Conservation (phyloP, 1,140 invertebrate genomes). For the Eumeta japonica region DNA sequence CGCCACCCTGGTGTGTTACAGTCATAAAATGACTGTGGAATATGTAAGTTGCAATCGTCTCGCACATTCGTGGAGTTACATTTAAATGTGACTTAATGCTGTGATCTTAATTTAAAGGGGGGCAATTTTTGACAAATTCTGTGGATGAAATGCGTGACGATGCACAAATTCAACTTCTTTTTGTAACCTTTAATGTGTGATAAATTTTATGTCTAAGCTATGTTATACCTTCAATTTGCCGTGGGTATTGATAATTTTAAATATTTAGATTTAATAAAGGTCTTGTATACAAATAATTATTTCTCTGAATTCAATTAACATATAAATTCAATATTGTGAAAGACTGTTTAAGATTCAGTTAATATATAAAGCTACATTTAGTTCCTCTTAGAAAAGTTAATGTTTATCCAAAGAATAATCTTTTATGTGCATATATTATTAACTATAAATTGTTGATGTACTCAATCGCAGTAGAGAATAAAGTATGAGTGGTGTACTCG, state of each 20-base stretch:
- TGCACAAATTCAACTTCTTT: conserved; percentile 33
- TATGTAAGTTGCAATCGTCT: conserved; percentile 44
- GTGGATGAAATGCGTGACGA: conserved; percentile 38
- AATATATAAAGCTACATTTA: conserved; percentile 43
- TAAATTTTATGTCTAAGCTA: conserved; percentile 22
- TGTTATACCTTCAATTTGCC: not conserved
- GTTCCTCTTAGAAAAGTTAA: conserved; percentile 54
- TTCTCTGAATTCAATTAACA: no score
- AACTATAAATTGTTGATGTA: conserved; percentile 37
- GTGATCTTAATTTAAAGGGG: conserved; percentile 56
- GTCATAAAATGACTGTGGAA: conserved; percentile 52
- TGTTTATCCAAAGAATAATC: conserved; percentile 54
- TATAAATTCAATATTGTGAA: no score
- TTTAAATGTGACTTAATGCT: conserved; percentile 55
- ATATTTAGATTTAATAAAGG: no score
- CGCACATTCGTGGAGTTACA: conserved; percentile 46
- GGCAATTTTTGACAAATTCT: conserved; percentile 53
- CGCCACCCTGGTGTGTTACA: conserved; percentile 32
- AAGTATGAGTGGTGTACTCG: conserved; percentile 24
- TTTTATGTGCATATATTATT: conserved; percentile 42
- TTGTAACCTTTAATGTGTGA: conserved; percentile 48
- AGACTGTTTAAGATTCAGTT: conserved; percentile 27
- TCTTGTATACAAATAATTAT: no score
- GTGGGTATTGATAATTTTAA: no score
- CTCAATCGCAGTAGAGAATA: conserved; percentile 33